Percentiles rank a stretch among this genome's conserved stretches.
phyloP scores from a whole-genome alignment of 2,113 vertebrate species.

The Mixornis gularis region DNA sequence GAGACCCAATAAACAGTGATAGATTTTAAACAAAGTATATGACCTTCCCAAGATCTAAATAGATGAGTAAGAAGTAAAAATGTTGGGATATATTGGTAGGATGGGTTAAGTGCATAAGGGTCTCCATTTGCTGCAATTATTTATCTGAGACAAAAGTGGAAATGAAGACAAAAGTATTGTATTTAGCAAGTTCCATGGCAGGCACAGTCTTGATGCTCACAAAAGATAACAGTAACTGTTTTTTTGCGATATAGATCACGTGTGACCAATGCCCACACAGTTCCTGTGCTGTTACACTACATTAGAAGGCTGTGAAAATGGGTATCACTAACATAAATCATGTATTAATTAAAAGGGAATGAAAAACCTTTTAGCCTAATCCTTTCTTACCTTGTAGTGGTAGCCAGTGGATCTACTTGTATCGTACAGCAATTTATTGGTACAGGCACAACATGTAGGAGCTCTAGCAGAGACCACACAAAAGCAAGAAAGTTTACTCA shows the following conservation, averaged over 20 bases:
- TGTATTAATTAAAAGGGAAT: background rate
- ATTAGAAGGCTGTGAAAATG: background rate
- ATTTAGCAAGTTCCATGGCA: background rate
- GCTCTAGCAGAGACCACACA: background rate
- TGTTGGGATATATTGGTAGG: background rate
- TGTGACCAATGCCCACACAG: background rate
- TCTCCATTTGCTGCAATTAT: background rate
- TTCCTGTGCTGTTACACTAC: background rate
- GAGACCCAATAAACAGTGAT: background rate
- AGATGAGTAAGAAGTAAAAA: background rate
- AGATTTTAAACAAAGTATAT: background rate
- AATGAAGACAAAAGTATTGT: background rate
- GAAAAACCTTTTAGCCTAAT: background rate
- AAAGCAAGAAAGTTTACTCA: background rate
- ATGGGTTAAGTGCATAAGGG: background rate
- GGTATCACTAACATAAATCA: background rate
- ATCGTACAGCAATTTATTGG: background rate
- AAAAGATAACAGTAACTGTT: background rate
- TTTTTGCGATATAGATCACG: background rate
- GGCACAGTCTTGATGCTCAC: background rate
- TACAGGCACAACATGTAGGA: background rate
- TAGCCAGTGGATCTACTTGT: background rate
- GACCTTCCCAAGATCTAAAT: background rate
- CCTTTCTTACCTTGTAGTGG: background rate
- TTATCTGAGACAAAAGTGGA: background rate